These are phyloP conservation scores for Parascotia fuliginaria DNA, from an alignment of 2,888 invertebrate species.

Conservation along the genomic window DNA sequence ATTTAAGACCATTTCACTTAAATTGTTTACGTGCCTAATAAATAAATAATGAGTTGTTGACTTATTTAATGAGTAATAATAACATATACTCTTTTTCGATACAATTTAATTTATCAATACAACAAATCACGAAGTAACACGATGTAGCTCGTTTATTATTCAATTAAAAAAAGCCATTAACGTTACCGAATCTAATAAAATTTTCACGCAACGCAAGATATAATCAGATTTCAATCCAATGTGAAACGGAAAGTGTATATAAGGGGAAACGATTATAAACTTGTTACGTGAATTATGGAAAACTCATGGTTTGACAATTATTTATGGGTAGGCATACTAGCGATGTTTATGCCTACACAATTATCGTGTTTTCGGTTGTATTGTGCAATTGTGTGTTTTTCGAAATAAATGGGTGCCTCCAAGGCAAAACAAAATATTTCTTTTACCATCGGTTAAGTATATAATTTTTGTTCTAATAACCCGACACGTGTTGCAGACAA, in stretches of 20 bases:
- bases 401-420: too few species aligned
- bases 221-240: slow-evolving; percentile 39
- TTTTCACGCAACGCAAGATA: slow-evolving; percentile 33
- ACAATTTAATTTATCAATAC: slow-evolving; percentile 7
- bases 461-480: too few species aligned
- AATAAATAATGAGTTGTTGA: too few species aligned
- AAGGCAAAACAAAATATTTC: too few species aligned
- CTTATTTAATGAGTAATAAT: neutral
- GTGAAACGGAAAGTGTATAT: slow-evolving; percentile 22
- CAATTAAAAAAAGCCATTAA: slow-evolving; percentile 25
- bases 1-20: too few species aligned
- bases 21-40: too few species aligned
- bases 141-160: slow-evolving; percentile 17
- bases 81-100: neutral
- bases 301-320: neutral
- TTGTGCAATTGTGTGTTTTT: too few species aligned
- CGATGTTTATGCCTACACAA: neutral
- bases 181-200: slow-evolving; percentile 37
- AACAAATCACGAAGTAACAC: slow-evolving; percentile 16
- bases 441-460: too few species aligned
- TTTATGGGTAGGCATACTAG: neutral
- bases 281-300: slow-evolving; percentile 17
- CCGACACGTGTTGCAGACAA: too few species aligned
- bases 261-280: slow-evolving; percentile 18
- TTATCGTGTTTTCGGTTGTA: too few species aligned